Conservation (phyloP, 37 sponge, comb jelly and placozoan genomes). For the Ephydatia muelleri region DNA sequence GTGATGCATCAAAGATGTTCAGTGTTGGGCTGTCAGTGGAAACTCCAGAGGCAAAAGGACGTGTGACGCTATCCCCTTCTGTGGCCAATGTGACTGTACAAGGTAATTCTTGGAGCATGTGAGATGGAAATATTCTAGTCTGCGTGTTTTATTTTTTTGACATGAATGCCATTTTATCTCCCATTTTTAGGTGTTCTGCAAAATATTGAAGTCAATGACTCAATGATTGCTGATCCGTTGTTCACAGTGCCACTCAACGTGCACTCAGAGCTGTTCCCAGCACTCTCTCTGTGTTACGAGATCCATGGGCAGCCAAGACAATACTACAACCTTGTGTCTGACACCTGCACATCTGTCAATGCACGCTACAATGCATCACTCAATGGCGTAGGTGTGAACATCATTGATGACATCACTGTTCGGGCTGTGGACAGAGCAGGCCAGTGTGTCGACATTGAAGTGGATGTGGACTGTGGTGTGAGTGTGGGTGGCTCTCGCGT, state of each 20-base stretch:
- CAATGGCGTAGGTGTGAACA: constrained; percentile 3
- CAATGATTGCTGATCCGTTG: constrained; percentile 11
- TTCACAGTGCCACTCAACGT: constrained; percentile 19
- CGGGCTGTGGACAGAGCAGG: constrained; percentile 15
- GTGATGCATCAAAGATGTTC: neutral
- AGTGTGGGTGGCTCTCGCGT: neutral
- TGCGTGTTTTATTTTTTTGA: too few species aligned
- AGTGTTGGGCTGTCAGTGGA: neutral
- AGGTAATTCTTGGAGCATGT: too few species aligned
- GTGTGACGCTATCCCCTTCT: neutral
- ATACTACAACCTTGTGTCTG: constrained; percentile 27
- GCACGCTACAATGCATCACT: neutral
- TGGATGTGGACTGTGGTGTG: constrained; percentile 6
- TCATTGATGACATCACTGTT: constrained; percentile 22
- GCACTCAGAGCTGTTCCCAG: neutral
- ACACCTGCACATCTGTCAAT: constrained; percentile 14
- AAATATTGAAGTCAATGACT: neutral
- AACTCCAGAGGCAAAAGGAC: neutral
- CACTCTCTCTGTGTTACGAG: constrained; percentile 21
- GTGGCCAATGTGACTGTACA: neutral
- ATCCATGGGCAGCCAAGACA: constrained; percentile 4
- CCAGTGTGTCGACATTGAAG: constrained; percentile 15
- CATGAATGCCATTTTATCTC: neutral
- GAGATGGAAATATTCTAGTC: too few species aligned
- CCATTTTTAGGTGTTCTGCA: neutral